These are phyloP conservation scores for Muscicapa adusta DNA, from an alignment of 2,113 vertebrate species.

Conservation along the genomic window DNA sequence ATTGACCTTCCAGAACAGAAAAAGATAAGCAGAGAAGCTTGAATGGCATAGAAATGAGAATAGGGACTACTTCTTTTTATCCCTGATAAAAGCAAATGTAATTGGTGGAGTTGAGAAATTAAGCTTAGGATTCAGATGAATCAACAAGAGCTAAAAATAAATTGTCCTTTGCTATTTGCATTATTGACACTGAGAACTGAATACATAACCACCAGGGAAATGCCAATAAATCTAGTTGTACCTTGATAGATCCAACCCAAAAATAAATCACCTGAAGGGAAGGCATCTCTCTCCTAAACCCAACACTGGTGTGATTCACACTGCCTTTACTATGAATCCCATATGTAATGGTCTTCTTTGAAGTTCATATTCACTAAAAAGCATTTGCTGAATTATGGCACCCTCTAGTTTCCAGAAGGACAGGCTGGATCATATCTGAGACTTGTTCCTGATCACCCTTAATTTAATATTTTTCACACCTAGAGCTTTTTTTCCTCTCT, in stretches of 20 bases:
- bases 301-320: neutral
- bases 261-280: neutral
- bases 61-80: neutral
- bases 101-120: neutral
- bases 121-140: neutral
- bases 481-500: neutral
- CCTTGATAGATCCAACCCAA: neutral
- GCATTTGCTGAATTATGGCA: constrained; percentile 13
- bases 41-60: neutral
- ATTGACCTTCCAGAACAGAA: neutral
- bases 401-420: neutral
- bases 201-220: neutral
- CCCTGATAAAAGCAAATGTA: neutral
- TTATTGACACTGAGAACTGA: constrained; percentile 36
- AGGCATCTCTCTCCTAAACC: neutral
- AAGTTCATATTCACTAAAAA: constrained; percentile 30
- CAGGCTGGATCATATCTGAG: neutral
- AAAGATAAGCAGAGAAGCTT: neutral
- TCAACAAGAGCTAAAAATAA: neutral
- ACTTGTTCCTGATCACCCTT: neutral
- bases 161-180: neutral
- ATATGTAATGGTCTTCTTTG: neutral
- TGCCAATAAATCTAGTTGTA: neutral
- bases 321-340: neutral
- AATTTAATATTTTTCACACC: neutral